Conservation (phyloP, 2,113 vertebrate genomes). For the Serilophus lunatus region DNA sequence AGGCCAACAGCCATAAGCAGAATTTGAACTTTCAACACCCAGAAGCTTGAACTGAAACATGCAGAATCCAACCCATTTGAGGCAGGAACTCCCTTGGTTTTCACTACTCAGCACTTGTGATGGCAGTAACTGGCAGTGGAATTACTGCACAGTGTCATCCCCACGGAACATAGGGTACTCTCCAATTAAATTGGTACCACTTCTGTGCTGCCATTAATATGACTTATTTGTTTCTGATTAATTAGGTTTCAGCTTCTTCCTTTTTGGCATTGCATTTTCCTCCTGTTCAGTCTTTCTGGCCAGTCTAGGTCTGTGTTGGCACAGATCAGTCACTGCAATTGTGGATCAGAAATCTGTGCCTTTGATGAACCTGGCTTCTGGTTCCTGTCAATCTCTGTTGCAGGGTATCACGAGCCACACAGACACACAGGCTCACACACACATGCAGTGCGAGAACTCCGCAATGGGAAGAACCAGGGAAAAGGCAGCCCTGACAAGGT, state of each 20-base stretch:
- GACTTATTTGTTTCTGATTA: conserved; percentile 71
- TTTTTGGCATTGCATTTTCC: conserved; percentile 70
- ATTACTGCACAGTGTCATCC: conserved; percentile 55
- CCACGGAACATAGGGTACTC: conserved; percentile 58
- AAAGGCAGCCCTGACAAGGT: conserved; percentile 49
- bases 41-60: background rate
- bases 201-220: conserved; percentile 62
- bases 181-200: conserved; percentile 55
- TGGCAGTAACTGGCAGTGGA: conserved; percentile 41
- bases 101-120: conserved; percentile 15
- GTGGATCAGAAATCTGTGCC: conserved; percentile 70
- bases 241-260: conserved; percentile 65
- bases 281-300: conserved; percentile 75
- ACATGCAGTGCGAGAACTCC: background rate
- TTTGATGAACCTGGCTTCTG: conserved; percentile 73
- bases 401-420: conserved; percentile 21
- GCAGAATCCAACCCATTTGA: conserved; percentile 4
- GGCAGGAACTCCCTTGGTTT: conserved; percentile 44
- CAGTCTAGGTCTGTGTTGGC: conserved; percentile 65
- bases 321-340: conserved; percentile 63
- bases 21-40: background rate
- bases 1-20: background rate
- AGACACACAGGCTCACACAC: background rate
- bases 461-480: background rate
- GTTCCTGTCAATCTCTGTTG: conserved; percentile 66